Evolutionary conservation across 2,797 vertebrate genomes (phyloP).

Genomic region (Gobio occitaniae): DNA sequence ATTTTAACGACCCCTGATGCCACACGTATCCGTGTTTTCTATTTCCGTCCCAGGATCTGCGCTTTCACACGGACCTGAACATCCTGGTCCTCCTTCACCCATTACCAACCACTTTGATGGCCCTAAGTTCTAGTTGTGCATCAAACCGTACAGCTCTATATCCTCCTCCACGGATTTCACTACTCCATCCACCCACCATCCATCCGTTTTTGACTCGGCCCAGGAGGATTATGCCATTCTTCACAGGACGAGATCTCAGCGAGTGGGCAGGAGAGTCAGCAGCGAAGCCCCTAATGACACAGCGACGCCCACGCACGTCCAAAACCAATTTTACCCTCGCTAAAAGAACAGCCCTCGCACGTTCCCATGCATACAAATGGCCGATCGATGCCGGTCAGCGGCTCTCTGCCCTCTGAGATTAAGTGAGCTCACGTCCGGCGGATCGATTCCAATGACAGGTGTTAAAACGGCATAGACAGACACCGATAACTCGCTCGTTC

Average conservation of each 20-base stretch:
- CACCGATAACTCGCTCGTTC: constrained; percentile 44
- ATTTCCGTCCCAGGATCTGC: constrained; percentile 1
- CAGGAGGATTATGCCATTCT: constrained; percentile 65
- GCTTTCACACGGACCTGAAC: neutral
- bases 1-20: neutral
- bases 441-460: constrained; percentile 58
- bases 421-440: constrained; percentile 38
- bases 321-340: constrained; percentile 62
- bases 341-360: constrained; percentile 63
- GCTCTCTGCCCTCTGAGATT: constrained; percentile 54
- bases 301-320: constrained; percentile 61
- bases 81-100: constrained; percentile 38
- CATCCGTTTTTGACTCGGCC: constrained; percentile 59
- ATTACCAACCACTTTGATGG: constrained; percentile 27
- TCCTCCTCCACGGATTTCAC: constrained; percentile 58
- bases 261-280: constrained; percentile 65
- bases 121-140: constrained; percentile 46
- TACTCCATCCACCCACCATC: constrained; percentile 64
- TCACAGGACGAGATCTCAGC: constrained; percentile 60
- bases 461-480: constrained; percentile 15
- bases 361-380: constrained; percentile 60
- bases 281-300: constrained; percentile 67
- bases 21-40: neutral
- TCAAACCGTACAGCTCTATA: constrained; percentile 44
- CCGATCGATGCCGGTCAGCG: constrained; percentile 62